Evolutionary conservation across 2,888 invertebrate genomes (phyloP).

Genomic region (Dolomedes plantarius): DNA sequence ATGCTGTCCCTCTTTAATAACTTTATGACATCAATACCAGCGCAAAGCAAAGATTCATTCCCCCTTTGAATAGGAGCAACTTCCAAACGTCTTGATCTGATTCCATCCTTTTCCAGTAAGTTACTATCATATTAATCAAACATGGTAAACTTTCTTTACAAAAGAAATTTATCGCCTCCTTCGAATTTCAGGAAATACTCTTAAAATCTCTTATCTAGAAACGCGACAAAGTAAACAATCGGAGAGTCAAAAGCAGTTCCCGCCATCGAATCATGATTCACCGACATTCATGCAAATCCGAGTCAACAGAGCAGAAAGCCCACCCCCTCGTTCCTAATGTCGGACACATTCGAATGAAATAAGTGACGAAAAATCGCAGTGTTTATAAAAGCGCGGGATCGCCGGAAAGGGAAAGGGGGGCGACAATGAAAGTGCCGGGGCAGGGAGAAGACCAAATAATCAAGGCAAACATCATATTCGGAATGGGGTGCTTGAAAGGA

Average conservation of each 20-base stretch:
- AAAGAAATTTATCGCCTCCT: conserved; percentile 11
- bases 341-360: conserved; percentile 50
- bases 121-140: not conserved
- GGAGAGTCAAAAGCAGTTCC: conserved; percentile 13
- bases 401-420: conserved; percentile 32
- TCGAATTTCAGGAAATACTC: not conserved
- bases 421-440: conserved; percentile 57
- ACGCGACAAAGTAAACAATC: conserved; percentile 9
- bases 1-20: too few species aligned
- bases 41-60: not conserved
- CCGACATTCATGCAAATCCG: conserved; percentile 54
- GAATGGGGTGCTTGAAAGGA: conserved; percentile 9
- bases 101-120: not conserved
- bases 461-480: conserved; percentile 55
- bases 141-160: conserved; percentile 6
- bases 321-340: conserved; percentile 29
- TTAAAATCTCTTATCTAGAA: not conserved
- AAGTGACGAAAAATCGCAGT: conserved; percentile 52
- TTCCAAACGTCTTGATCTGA: not conserved
- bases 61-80: not conserved
- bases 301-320: conserved; percentile 56
- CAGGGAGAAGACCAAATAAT: conserved; percentile 54
- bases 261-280: conserved; percentile 57
- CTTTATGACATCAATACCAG: too few species aligned
- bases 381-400: conserved; percentile 41